Evolutionary conservation across 2,797 vertebrate species (phyloP).

Genomic region (Tangara arthus): DNA sequence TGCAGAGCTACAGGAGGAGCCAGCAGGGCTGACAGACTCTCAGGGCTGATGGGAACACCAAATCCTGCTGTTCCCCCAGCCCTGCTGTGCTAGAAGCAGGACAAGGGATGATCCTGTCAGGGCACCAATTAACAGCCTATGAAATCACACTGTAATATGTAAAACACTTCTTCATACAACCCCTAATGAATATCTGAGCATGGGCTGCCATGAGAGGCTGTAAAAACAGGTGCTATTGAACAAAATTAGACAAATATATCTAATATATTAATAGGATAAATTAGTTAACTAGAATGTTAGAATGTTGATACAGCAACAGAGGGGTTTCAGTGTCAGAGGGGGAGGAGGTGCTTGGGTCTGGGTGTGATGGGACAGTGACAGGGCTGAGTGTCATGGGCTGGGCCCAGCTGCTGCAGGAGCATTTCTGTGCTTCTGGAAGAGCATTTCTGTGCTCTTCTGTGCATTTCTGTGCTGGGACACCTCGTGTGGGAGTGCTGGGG

Average conservation of each 20-base stretch:
- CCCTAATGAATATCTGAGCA: neutral
- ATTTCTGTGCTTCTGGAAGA: too few species aligned
- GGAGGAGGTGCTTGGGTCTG: neutral
- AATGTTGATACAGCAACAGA: neutral
- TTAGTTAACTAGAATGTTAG: neutral
- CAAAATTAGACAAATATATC: neutral
- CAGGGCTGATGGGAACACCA: neutral
- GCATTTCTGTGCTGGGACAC: neutral
- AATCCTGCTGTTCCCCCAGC: neutral
- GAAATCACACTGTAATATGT: neutral
- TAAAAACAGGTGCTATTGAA: neutral
- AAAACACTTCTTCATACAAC: neutral
- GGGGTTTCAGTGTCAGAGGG: neutral
- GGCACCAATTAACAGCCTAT: neutral
- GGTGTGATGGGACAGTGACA: neutral
- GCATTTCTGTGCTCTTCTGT: too few species aligned
- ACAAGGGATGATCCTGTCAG: neutral
- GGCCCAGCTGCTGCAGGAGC: neutral
- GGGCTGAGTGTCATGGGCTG: neutral
- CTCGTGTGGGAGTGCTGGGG: neutral
- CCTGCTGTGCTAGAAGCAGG: neutral
- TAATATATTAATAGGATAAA: neutral
- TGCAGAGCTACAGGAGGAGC: neutral
- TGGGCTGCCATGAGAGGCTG: neutral
- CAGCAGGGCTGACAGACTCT: neutral